Evolutionary conservation across 2,888 invertebrate genomes (phyloP), one percentile per base, ranked within the genome.

Genomic region (Torymus auratus): DNA sequence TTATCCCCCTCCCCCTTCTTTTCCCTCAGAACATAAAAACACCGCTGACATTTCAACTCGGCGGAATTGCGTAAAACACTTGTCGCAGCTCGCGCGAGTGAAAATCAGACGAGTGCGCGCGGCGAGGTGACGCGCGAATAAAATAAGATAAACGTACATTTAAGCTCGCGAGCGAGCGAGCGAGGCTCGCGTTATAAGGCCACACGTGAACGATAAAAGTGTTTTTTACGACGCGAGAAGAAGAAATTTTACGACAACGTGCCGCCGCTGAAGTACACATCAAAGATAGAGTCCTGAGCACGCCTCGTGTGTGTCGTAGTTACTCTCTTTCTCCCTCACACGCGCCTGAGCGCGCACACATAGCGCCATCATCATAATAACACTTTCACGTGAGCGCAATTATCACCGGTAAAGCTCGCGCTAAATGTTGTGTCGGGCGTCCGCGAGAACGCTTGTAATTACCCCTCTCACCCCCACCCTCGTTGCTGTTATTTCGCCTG

Each of bases 171-270:
- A 23, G 17, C 5, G 52, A 15, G 28, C 23, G 41, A 11, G 5
- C 14, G 41, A 3, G 14, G 12, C 74, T 7, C 20, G 58, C 60
- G 17, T 50, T 73, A 65, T 13, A 15, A 56, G 68, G 17, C 11
- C 65, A 58, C 67, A 52, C 52, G 65, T 64, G 41, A 64, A 17
- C 61, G 68, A 64, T 78, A 78, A 78, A 78, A 78, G 20, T 52
- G 23, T 61, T 20, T 73, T 78, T 78, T 78, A 78, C 61, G 73
- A 78, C 12, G 55, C 52, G 67, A 17, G 62, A 73, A 68, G 50
- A 73, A 78, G 67, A 73, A 72, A 78, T 78, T 78, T 78, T 73
- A 78, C 60, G 73, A 73, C 61, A 41, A 13, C 68, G 23, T 67
- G 71, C 17, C 20, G 64, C 14, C 7, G 10, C 56, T 62, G 60